Evolutionary conservation across 2,113 vertebrate genomes (phyloP).

Genomic region (Nycticorax nycticorax): DNA sequence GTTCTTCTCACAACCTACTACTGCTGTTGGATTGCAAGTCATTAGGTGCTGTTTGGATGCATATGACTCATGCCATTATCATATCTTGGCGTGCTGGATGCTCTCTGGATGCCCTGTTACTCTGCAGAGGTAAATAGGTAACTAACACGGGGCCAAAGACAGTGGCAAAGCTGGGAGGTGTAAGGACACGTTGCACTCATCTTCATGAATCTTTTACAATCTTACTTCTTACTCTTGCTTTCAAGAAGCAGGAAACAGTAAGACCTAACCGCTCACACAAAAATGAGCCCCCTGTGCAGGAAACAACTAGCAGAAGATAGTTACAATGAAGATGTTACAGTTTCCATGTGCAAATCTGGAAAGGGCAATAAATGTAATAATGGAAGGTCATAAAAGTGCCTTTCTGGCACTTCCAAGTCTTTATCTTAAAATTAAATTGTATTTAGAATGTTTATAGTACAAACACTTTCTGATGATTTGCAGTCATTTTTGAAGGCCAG

Average conservation of each 20-base stretch:
- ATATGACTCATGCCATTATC: neutral
- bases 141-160: neutral
- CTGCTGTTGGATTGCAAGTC: neutral
- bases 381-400: neutral
- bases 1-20: neutral
- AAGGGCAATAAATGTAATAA: neutral
- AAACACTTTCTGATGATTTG: neutral
- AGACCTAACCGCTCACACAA: neutral
- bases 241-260: neutral
- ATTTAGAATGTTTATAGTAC: neutral
- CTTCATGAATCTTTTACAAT: neutral
- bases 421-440: neutral
- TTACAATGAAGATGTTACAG: neutral
- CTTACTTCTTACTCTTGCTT: neutral
- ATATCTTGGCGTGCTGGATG: accelerated
- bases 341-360: neutral
- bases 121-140: neutral
- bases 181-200: neutral
- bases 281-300: neutral
- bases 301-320: neutral
- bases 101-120: neutral
- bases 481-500: neutral
- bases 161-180: neutral
- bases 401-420: neutral
- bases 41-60: neutral